A percentile compares a stretch with the other conserved stretches of the same genome.
Conservation (phyloP, 64 coral and sea anemone genomes). For the Porites australiensis region DNA sequence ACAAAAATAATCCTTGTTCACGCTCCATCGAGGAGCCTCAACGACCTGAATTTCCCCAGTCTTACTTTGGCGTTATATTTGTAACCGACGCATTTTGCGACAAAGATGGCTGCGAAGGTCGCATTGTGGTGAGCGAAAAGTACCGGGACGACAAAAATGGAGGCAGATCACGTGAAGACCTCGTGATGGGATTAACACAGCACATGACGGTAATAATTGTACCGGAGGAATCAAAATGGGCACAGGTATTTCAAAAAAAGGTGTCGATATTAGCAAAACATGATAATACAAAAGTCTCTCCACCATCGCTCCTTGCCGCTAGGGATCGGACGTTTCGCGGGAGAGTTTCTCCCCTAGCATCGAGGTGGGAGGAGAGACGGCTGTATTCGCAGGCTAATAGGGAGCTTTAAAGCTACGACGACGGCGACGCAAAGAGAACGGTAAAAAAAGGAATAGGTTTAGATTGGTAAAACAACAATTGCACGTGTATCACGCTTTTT, state of each 20-base stretch:
- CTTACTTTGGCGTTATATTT: constrained; percentile 37
- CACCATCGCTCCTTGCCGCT: too few species aligned
- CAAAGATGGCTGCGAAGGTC: constrained; percentile 36
- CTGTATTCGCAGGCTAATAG: too few species aligned
- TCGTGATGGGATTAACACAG: constrained; percentile 32
- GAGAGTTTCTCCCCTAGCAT: too few species aligned
- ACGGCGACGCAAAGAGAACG: too few species aligned
- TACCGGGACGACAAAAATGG: constrained; percentile 24
- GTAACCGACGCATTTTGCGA: constrained; percentile 35
- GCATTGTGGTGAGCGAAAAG: constrained; percentile 32
- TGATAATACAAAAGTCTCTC: too few species aligned
- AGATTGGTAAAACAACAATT: too few species aligned
- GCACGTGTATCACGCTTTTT: too few species aligned
- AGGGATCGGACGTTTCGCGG: too few species aligned
- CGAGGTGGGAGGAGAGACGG: too few species aligned
- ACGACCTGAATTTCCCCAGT: constrained; percentile 16
- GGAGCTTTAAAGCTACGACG: too few species aligned
- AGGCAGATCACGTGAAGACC: constrained; percentile 38
- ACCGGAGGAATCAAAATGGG: not conserved
- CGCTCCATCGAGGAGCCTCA: not conserved
- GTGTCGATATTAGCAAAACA: not conserved
- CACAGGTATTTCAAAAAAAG: not conserved
- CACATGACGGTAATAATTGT: constrained; percentile 37
- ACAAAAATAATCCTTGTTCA: not conserved
- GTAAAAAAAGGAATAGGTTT: too few species aligned